Evolutionary conservation across 1,140 invertebrate species (phyloP), one percentile per base, ranked within the genome.

Genomic region (Heterodera schachtii): DNA sequence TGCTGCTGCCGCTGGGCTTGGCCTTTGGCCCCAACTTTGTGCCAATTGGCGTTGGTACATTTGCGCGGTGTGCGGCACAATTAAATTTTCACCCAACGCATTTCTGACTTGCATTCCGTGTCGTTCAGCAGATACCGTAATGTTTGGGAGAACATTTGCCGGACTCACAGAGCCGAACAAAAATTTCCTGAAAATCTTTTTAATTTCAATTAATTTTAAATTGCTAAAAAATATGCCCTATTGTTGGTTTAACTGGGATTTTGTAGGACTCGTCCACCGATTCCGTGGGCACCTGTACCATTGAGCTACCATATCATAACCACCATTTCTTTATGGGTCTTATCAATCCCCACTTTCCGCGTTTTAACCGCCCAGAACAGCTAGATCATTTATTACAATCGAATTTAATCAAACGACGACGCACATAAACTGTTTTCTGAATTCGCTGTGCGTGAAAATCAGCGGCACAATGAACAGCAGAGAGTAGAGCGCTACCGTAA

Each of bases 401-500:
- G 31, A 0, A 31, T 31, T 31, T 31, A 31, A 0, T 31, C 31
- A 31, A 31, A 31, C 31, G 31, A 31, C 41, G 9, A 43, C 69
- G 31, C 69, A 71, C 69, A 43, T 71, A 41, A 71, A 71, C 41
- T 71, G 31, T 19, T 71, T 71, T 11, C 21, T 41, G 69, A 71
- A 71, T 19, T 71, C 69, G 31, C 19, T 41, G 8, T 71, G 69
- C 31, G 69, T 71, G 41, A 71, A 41, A 71, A 71, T 43, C 41
- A 71, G 43, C 44, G 69, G 69, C 69, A 71, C 69, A 46, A 71
- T 71, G 69, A 71, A 46, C 69, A 71, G 31, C 69, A 71, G 21
- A 1, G 69, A 71, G 19, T 71, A 71, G 41, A 71, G 19, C 44
- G 69, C 31, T 41, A 71, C 69, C n/a, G 69, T 13, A 71, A 71